These are phyloP conservation scores for Lethrus apterus DNA, from an alignment of 1,140 invertebrate species.

Conservation along the genomic window DNA sequence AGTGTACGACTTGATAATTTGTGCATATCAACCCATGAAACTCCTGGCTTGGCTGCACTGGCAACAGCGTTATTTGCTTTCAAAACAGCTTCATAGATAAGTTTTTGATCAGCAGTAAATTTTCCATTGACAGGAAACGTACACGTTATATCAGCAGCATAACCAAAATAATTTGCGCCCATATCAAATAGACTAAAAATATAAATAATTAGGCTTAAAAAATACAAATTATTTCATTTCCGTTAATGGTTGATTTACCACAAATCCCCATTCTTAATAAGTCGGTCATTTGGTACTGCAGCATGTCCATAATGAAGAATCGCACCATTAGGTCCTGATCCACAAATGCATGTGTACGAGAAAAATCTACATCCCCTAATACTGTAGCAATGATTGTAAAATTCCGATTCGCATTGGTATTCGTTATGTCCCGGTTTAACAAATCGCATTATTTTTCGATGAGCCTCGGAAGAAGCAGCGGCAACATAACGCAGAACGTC, in stretches of 20 bases:
- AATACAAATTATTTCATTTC: not conserved
- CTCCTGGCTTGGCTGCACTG: constrained; percentile 74
- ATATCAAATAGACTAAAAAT: constrained; percentile 82
- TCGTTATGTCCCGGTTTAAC: constrained; percentile 73
- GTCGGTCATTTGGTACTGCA: constrained; percentile 79
- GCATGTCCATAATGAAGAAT: constrained; percentile 96
- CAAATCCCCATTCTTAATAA: constrained; percentile 78
- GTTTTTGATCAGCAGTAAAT: constrained; percentile 84
- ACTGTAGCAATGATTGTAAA: constrained; percentile 74
- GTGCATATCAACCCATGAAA: constrained; percentile 92
- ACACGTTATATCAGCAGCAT: constrained; percentile 93
- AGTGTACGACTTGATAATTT: constrained; percentile 70
- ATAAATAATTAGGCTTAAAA: constrained; percentile 28
- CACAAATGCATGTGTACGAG: constrained; percentile 92
- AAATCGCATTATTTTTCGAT: constrained; percentile 52
- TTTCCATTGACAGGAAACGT: constrained; percentile 91
- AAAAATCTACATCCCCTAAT: constrained; percentile 76
- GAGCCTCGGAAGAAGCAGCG: constrained; percentile 84
- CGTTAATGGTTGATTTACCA: constrained; percentile 50
- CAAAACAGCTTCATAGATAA: constrained; percentile 89
- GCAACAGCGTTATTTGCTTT: constrained; percentile 77
- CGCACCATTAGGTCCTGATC: constrained; percentile 77
- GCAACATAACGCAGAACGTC: constrained; percentile 84
- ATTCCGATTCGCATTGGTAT: constrained; percentile 86
- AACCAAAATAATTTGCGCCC: constrained; percentile 95